Percentiles rank a stretch among this genome's conserved stretches.
Evolutionary conservation across 1,140 invertebrate genomes (phyloP).

Genomic region (Drosophila repleta): DNA sequence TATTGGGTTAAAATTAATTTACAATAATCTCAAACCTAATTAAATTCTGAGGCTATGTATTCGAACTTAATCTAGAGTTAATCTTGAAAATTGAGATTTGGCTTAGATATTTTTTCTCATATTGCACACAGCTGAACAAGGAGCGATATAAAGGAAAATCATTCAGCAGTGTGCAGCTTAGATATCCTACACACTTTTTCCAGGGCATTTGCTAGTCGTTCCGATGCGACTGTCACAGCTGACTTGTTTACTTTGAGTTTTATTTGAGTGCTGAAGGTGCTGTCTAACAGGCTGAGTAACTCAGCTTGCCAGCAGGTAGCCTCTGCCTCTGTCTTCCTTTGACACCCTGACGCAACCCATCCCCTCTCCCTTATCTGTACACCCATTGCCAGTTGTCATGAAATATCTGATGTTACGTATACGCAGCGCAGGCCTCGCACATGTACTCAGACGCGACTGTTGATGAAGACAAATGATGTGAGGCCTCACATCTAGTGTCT

Average conservation of each 20-base stretch:
- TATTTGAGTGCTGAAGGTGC: conserved; percentile 44
- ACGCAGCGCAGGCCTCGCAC: conserved; percentile 49
- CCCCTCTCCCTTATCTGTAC: neutral
- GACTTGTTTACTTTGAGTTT: conserved; percentile 39
- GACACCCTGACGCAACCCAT: neutral
- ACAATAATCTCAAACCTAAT: too few relatives aligned
- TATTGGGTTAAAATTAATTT: too few relatives aligned
- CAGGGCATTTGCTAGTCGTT: neutral
- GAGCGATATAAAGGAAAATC: too few relatives aligned
- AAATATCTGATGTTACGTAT: conserved; percentile 61
- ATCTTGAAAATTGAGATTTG: too few relatives aligned
- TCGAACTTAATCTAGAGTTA: too few relatives aligned
- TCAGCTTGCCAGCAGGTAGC: conserved; percentile 6
- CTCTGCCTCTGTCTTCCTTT: neutral
- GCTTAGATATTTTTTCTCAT: too few relatives aligned
- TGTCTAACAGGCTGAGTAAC: conserved; percentile 20
- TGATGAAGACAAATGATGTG: conserved; percentile 67
- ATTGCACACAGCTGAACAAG: too few relatives aligned
- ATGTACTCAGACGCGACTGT: conserved; percentile 36
- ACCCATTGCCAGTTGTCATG: conserved; percentile 33
- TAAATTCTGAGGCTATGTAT: too few relatives aligned
- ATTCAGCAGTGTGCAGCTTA: too few relatives aligned
- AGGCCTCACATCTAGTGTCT: conserved; percentile 12
- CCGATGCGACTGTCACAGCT: neutral
- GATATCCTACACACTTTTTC: neutral